These are phyloP conservation scores for Myrmophylax atrothorax DNA, from an alignment of 2,113 vertebrate species.

Conservation along the genomic window DNA sequence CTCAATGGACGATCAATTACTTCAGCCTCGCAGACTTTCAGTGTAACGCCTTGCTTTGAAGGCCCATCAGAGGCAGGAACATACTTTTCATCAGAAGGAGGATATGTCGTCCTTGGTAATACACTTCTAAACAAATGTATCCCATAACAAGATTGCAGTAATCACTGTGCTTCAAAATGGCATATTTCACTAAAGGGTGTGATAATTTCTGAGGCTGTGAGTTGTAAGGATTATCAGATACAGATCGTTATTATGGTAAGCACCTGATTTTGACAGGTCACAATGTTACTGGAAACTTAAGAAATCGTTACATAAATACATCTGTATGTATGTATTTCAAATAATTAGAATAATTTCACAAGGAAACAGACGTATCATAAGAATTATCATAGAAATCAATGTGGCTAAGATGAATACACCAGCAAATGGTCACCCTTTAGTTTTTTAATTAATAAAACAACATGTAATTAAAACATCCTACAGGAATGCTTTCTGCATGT, in stretches of 20 bases:
- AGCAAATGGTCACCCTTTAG: background rate
- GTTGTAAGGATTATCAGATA: background rate
- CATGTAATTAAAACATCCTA: background rate
- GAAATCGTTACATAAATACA: background rate
- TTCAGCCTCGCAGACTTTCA: constrained; percentile 82
- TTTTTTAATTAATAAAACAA: background rate
- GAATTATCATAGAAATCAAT: background rate
- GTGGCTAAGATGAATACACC: background rate
- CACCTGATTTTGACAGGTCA: background rate
- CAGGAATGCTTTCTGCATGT: background rate
- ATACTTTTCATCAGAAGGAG: constrained; percentile 92
- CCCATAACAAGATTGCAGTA: background rate
- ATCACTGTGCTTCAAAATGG: background rate
- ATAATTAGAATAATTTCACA: background rate
- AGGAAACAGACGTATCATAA: background rate
- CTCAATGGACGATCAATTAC: constrained; percentile 82
- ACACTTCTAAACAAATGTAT: background rate
- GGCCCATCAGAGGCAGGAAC: constrained; percentile 88
- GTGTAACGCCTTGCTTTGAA: constrained; percentile 92
- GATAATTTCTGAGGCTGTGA: background rate
- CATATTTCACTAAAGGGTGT: background rate
- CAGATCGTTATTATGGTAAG: background rate
- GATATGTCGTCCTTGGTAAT: constrained; percentile 90
- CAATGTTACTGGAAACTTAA: background rate
- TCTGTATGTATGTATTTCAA: background rate